A percentile compares a stretch with the other conserved stretches of the same genome.
Conservation (phyloP, 2,888 invertebrate genomes). For the Leuctra nigra region DNA sequence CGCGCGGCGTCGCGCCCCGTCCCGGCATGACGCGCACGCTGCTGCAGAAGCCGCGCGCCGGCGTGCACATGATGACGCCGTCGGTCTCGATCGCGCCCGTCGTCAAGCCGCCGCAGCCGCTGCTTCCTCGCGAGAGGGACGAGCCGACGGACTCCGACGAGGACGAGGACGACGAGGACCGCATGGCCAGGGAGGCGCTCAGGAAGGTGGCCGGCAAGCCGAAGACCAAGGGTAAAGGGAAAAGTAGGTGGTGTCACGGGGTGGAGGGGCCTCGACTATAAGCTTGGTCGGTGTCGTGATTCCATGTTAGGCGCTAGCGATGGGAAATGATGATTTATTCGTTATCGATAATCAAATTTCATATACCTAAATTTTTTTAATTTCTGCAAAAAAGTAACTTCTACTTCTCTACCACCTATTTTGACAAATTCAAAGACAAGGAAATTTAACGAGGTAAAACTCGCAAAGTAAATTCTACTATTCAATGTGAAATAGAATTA, state of each 20-base stretch:
- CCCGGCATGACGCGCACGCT: slow-evolving; percentile 28
- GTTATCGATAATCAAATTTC: too few relatives aligned
- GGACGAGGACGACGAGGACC: slow-evolving; percentile 28
- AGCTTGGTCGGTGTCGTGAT: not conserved
- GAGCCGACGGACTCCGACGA: slow-evolving; percentile 23
- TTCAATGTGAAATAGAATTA: too few relatives aligned
- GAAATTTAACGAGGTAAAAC: too few relatives aligned
- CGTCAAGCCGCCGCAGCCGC: slow-evolving; percentile 30
- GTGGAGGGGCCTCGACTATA: too few relatives aligned
- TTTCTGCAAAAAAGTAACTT: too few relatives aligned
- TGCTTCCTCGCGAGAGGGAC: slow-evolving; percentile 10
- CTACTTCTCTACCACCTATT: too few relatives aligned
- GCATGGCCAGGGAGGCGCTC: slow-evolving; percentile 20
- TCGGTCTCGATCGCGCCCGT: slow-evolving; percentile 46
- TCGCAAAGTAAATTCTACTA: too few relatives aligned
- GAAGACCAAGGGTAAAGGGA: slow-evolving; percentile 27
- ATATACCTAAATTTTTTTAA: too few relatives aligned
- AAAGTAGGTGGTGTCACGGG: slow-evolving; percentile 2
- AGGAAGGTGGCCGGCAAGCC: slow-evolving; percentile 27
- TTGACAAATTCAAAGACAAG: too few relatives aligned
- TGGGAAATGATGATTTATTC: too few relatives aligned
- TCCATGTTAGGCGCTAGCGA: too few relatives aligned
- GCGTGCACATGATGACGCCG: slow-evolving; percentile 45
- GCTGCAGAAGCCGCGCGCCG: slow-evolving; percentile 15
- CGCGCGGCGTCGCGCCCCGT: slow-evolving; percentile 36